These are phyloP conservation scores for Lasioglossum albipes DNA, from an alignment of 1,140 invertebrate species.

Conservation along the genomic window DNA sequence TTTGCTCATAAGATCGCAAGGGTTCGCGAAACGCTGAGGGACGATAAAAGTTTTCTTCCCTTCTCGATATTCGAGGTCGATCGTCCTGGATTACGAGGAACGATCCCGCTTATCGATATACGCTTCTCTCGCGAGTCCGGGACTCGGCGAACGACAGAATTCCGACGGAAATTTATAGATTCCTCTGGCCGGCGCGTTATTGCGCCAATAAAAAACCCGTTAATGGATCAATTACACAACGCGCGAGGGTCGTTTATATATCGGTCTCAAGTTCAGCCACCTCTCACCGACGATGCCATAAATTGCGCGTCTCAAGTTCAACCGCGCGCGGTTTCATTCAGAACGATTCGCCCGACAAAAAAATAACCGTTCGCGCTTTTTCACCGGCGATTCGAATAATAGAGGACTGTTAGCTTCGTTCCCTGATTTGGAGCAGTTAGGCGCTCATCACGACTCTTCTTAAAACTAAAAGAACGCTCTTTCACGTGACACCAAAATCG, in stretches of 20 bases:
- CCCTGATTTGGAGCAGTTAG: too few species aligned
- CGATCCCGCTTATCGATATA: not conserved
- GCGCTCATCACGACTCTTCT: too few species aligned
- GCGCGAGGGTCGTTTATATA: not conserved
- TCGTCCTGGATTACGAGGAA: not conserved
- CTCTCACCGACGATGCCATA: not conserved
- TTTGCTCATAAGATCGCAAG: not conserved
- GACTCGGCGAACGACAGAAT: not conserved
- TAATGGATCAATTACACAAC: slow-evolving; percentile 35
- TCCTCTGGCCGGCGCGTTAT: slow-evolving; percentile 10
- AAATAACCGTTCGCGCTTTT: not conserved
- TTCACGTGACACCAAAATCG: too few species aligned
- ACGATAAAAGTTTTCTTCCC: slow-evolving; percentile 22
- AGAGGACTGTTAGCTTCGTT: not conserved
- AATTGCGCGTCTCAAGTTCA: slow-evolving; percentile 3
- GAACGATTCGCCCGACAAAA: not conserved
- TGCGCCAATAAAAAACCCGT: slow-evolving; percentile 15
- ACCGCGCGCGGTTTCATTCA: not conserved
- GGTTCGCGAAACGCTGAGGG: slow-evolving; percentile 9
- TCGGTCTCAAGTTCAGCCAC: slow-evolving; percentile 1
- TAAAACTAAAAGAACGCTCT: too few species aligned
- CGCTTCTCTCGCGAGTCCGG: not conserved
- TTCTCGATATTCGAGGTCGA: slow-evolving; percentile 21
- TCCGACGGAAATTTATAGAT: slow-evolving; percentile 26
- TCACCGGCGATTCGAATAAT: not conserved